phyloP scores from a whole-genome alignment of 2,113 vertebrate species.

The Hemibagrus wyckioides region DNA sequence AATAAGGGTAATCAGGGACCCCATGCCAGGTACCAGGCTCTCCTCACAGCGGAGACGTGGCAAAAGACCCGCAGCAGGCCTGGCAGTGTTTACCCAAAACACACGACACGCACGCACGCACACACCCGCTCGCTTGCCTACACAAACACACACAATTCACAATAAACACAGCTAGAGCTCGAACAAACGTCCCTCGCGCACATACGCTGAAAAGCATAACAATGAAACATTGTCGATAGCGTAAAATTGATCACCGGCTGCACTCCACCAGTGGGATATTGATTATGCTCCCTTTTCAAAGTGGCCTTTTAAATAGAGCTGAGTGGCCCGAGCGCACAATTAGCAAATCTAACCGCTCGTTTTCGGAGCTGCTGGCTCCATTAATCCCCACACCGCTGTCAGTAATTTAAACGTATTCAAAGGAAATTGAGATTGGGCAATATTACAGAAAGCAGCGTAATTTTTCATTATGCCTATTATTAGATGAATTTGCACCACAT shows the following conservation, averaged over 20 bases:
- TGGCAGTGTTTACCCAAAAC: slow-evolving; percentile 83
- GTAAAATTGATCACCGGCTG: slow-evolving; percentile 72
- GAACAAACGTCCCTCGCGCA: slow-evolving; percentile 17
- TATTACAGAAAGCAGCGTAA: slow-evolving; percentile 30
- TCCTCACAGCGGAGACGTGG: slow-evolving; percentile 88
- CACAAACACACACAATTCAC: slow-evolving; percentile 38
- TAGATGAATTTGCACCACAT: slow-evolving; percentile 22
- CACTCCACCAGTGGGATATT: slow-evolving; percentile 64
- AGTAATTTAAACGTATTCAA: slow-evolving; percentile 43
- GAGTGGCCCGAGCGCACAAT: slow-evolving; percentile 57
- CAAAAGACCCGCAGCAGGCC: slow-evolving; percentile 68
- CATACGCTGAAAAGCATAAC: slow-evolving; percentile 65
- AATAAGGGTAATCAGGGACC: slow-evolving; percentile 98
- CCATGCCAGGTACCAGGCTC: slow-evolving; percentile 89
- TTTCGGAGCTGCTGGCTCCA: slow-evolving; percentile 43
- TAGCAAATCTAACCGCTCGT: slow-evolving; percentile 44
- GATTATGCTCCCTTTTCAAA: slow-evolving; percentile 67
- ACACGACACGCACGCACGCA: slow-evolving; percentile 65
- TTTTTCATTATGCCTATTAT: slow-evolving; percentile 35
- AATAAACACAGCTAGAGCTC: slow-evolving; percentile 35
- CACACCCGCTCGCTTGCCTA: slow-evolving; percentile 44
- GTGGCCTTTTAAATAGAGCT: slow-evolving; percentile 69
- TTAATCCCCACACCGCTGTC: slow-evolving; percentile 44
- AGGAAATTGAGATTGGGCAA: slow-evolving; percentile 36
- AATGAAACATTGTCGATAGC: slow-evolving; percentile 70